These are phyloP conservation scores for Gastracanthus pulcherrimus DNA, from an alignment of 2,888 invertebrate genomes.

Conservation along the genomic window DNA sequence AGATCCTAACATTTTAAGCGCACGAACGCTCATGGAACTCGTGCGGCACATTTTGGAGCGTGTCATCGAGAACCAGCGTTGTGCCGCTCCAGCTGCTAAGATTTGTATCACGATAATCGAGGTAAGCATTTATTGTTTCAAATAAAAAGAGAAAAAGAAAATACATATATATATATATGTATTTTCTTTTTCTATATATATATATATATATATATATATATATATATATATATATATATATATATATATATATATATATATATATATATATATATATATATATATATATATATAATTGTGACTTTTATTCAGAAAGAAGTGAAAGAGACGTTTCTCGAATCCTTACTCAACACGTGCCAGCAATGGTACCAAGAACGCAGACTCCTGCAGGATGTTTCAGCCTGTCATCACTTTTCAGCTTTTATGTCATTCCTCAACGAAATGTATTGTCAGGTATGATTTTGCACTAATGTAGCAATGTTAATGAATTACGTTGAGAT, in stretches of 20 bases:
- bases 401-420: conserved; percentile 78
- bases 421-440: conserved; percentile 94
- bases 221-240: too few species aligned
- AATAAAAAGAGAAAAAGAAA: background rate
- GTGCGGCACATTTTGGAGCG: conserved; percentile 89
- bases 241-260: too few species aligned
- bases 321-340: conserved; percentile 93
- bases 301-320: conserved; percentile 83
- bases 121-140: conserved; percentile 68
- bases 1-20: conserved; percentile 89
- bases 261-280: background rate
- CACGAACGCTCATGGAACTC: conserved; percentile 89
- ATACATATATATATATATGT: too few species aligned
- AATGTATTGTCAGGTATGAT: conserved; percentile 87
- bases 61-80: conserved; percentile 88
- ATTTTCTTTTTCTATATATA: background rate
- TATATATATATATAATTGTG: background rate
- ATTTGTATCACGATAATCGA: conserved; percentile 92
- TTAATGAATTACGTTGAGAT: too few species aligned
- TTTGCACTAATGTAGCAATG: too few species aligned
- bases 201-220: background rate
- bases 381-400: conserved; percentile 76
- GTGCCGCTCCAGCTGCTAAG: conserved; percentile 90
- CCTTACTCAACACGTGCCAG: conserved; percentile 92
- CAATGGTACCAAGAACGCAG: conserved; percentile 93